These are phyloP conservation scores for Terebella lapidaria DNA, from an alignment of 2,888 invertebrate genomes.

Conservation along the genomic window DNA sequence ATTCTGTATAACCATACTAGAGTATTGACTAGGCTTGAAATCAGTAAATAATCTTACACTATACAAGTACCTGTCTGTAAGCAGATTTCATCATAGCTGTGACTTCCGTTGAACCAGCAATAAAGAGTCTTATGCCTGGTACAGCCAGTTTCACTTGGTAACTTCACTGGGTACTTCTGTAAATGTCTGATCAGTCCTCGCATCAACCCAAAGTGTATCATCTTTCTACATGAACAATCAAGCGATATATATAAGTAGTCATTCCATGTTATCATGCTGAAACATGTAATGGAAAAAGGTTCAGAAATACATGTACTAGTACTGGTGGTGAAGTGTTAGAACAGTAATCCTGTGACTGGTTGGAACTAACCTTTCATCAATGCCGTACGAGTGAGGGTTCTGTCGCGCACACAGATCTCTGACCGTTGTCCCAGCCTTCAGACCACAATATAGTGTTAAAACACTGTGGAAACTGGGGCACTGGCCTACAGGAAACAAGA, in stretches of 20 bases:
- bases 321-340: too few species aligned
- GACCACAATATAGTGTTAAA: constrained; percentile 70
- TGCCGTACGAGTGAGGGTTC: constrained; percentile 68
- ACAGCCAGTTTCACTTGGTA: constrained; percentile 29
- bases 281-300: too few species aligned
- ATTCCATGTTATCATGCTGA: neutral
- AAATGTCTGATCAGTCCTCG: constrained; percentile 77
- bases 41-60: too few species aligned
- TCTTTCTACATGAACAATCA: constrained; percentile 57
- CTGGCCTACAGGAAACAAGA: constrained; percentile 7
- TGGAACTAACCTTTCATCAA: constrained; percentile 55
- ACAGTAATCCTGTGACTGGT: too few species aligned
- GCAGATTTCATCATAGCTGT: constrained; percentile 85
- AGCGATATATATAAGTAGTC: neutral
- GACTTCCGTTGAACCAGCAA: constrained; percentile 69
- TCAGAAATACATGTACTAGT: too few species aligned
- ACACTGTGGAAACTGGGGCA: constrained; percentile 67
- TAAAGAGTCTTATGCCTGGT: constrained; percentile 35
- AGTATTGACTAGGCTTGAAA: too few species aligned
- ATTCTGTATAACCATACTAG: too few species aligned
- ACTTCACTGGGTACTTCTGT: constrained; percentile 61
- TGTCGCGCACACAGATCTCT: constrained; percentile 70
- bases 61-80: too few species aligned
- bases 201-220: constrained; percentile 82
- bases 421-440: constrained; percentile 73